Evolutionary conservation across 2,797 vertebrate species (phyloP), one percentile per base, ranked within the genome.

Genomic region (Gymnocypris eckloni): DNA sequence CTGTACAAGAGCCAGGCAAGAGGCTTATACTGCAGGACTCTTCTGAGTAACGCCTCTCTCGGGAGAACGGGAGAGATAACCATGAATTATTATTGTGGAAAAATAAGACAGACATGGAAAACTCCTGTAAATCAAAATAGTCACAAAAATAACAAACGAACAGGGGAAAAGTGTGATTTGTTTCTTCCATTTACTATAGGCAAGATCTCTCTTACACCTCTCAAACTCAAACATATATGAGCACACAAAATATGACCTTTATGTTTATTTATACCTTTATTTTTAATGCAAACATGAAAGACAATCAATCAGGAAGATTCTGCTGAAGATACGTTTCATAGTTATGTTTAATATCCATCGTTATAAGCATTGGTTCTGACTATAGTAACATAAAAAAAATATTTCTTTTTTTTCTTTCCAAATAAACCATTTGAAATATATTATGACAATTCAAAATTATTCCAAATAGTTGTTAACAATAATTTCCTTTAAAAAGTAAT

Each of bases 41-140:
- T 67, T 69, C 56, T 0, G 4, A 48, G 25, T 80, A 67, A 50
- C 11, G 41, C 85, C 6, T 75, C 84, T 91, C 90, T 89, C 87
- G 84, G 89, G 79, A 87, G 67, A 89, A 87, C 72, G 79, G 20
- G 16, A n/a, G 28, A 81, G 61, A 82, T 84, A 64, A 75, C 72
- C 87, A 83, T 79, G 77, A 80, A 15, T 69, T 85, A 79, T 45
- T 86, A 82, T 84, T 84, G 88, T 87, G 79, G 80, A 69, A 79
- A 83, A 59, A 54, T 37, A 66, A 76, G 37, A 25, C 22, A 39
- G 28, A 12, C 20, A 11, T 7, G 10, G 39, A 28, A 81, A 83
- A 78, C 43, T 13, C 8, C 6, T 76, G 33, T 67, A 66, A 76
- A 83, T 83, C 82, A 52, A 25, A 76, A 52, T 33, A 33, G 33